phyloP scores from a whole-genome alignment of 1,140 invertebrate genomes.

The Cydia strobilella region DNA sequence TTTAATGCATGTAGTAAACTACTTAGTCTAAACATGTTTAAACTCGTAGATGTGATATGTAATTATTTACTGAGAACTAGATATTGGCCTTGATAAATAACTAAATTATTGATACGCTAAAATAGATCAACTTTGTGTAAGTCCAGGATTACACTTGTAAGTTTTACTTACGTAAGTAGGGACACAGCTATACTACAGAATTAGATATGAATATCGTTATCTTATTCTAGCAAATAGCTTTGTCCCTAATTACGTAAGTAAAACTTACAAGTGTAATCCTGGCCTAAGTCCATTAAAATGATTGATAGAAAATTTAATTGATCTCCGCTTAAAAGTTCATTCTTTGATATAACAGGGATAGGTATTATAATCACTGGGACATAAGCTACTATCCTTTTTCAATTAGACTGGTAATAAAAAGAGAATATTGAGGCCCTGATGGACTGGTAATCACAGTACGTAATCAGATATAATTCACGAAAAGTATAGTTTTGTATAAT shows the following conservation, averaged over 20 bases:
- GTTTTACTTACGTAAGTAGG: too few relatives aligned
- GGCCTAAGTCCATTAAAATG: conserved; percentile 6
- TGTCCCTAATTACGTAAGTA: too few relatives aligned
- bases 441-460: neutral
- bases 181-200: too few relatives aligned
- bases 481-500: conserved; percentile 1
- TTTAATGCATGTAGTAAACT: conserved; percentile 7
- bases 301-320: conserved; percentile 17
- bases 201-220: too few relatives aligned
- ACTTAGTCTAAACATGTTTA: conserved; percentile 17
- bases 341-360: neutral
- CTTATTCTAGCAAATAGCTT: too few relatives aligned
- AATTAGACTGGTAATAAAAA: neutral
- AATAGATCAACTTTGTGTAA: neutral
- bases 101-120: neutral
- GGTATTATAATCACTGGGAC: neutral
- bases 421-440: neutral
- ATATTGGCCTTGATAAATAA: neutral
- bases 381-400: neutral
- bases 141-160: too few relatives aligned
- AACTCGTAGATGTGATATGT: neutral
- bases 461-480: neutral
- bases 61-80: neutral
- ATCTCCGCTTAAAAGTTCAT: conserved; percentile 7
- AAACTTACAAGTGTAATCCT: too few relatives aligned